A percentile compares a stretch with the other conserved stretches of the same genome.
These are phyloP conservation scores for Bergia sp. DNA, from an alignment of 92 coral and sea anemone genomes.

Conservation along the genomic window DNA sequence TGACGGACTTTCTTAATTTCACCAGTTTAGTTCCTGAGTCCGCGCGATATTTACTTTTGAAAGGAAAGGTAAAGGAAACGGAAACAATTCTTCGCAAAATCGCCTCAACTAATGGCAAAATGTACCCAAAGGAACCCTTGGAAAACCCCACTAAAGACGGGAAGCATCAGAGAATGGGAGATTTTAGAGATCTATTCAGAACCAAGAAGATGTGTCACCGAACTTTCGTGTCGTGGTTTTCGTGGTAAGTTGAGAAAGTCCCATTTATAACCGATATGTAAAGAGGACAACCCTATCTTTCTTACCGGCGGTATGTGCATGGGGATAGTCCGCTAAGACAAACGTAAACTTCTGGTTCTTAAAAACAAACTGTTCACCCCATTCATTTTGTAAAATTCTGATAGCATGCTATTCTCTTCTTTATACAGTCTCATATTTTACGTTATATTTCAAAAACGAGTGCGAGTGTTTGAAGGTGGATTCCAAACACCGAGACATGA, in stretches of 20 bases:
- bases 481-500: no score
- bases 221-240: constrained; percentile 70
- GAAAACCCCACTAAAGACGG: constrained; percentile 56
- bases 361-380: no score
- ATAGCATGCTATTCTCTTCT: neutral
- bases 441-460: no score
- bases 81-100: constrained; percentile 61
- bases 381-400: neutral
- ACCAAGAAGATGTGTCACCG: constrained; percentile 67
- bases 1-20: neutral
- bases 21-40: constrained; percentile 75
- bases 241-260: constrained; percentile 55
- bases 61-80: constrained; percentile 64
- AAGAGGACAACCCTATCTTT: no score
- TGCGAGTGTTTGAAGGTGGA: no score
- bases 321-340: no score
- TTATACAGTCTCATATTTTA: neutral
- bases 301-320: no score
- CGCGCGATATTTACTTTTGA: constrained; percentile 60
- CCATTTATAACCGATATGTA: no score
- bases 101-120: constrained; percentile 61
- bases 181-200: constrained; percentile 68
- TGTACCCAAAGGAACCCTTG: constrained; percentile 61
- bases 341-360: no score
- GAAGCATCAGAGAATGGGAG: constrained; percentile 60